These are phyloP conservation scores for Stomorhina lunata DNA, from an alignment of 2,888 invertebrate genomes.

Conservation along the genomic window DNA sequence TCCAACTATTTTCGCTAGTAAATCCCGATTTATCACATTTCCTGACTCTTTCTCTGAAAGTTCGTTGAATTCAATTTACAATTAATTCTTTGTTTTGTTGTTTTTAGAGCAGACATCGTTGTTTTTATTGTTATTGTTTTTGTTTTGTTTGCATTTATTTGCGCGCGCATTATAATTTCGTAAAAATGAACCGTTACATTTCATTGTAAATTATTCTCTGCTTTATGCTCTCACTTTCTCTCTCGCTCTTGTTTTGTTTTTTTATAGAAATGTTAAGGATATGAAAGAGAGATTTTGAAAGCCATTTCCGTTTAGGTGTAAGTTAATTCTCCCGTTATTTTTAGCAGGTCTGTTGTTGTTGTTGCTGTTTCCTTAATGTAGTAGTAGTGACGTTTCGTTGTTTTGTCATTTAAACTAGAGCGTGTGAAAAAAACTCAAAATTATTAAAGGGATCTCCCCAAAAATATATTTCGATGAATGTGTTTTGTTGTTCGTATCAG, in stretches of 20 bases:
- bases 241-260: slow-evolving; percentile 1
- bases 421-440: slow-evolving; percentile 38
- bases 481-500: background rate
- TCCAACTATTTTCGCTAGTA: slow-evolving; percentile 49
- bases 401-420: slow-evolving; percentile 49
- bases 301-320: slow-evolving; percentile 35
- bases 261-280: slow-evolving; percentile 25
- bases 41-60: slow-evolving; percentile 28
- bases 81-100: slow-evolving; percentile 63
- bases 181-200: slow-evolving; percentile 9
- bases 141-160: slow-evolving; percentile 25
- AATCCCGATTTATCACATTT: slow-evolving; percentile 64
- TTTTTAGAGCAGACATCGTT: too few species aligned
- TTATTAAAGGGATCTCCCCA: slow-evolving; percentile 41
- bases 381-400: slow-evolving; percentile 2
- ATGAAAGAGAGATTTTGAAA: background rate
- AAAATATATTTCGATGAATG: background rate
- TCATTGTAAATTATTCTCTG: background rate
- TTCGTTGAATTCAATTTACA: slow-evolving; percentile 59
- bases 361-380: background rate
- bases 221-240: background rate
- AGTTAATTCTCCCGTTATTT: slow-evolving; percentile 3
- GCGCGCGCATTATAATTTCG: slow-evolving; percentile 55
- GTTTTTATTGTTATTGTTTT: background rate
- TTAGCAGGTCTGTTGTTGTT: background rate